Evolutionary conservation across 2,113 vertebrate species (phyloP), one percentile per base, ranked within the genome.

Genomic region (Oriolus oriolus): DNA sequence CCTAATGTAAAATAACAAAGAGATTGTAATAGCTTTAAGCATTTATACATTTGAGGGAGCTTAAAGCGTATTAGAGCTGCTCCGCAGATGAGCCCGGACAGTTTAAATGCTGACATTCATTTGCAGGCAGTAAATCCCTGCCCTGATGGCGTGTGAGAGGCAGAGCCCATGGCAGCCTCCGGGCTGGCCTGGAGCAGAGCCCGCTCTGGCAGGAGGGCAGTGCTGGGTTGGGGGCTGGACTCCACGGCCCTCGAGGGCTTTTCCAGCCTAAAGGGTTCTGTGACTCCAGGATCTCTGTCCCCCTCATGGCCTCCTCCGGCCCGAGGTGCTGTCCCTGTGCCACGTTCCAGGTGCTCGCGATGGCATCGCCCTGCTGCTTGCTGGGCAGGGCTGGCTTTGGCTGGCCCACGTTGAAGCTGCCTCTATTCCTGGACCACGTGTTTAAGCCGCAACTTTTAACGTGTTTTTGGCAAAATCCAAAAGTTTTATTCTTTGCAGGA

Each of bases 21-120:
- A 91, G 89, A 95, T 81, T 84, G 83, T 96, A 93, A 96, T 95
- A 96, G 91, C 95, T 88, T 95, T 95, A 90, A 83, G 94, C 79
- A 19, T 77, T 91, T 79, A 73, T 92, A 95, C 87, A 65, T 95
- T 91, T 10, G 39, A 33, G 80, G 71, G 71, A 94, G 95, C 93
- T 97, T 97, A 96, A 41, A 82, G 93, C 35, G 74, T 65, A 96
- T 95, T 96, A 92, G 54, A 71, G 76, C 65, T 83, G 56, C 85
- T 81, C 22, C 1, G 1, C 88, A 92, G 88, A 96, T 97, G 91
- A 93, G 73, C 71, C 56, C 16, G 78, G 75, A 13, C 88, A 88
- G 81, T 86, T 84, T 44, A 86, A 77, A 89, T 2, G 22, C 20
- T 86, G 89, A 24, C 66, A 95, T 90, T 96, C 77, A 92, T 95